phyloP scores from a whole-genome alignment of 2,888 invertebrate genomes.

The Yponomeuta sedellus region DNA sequence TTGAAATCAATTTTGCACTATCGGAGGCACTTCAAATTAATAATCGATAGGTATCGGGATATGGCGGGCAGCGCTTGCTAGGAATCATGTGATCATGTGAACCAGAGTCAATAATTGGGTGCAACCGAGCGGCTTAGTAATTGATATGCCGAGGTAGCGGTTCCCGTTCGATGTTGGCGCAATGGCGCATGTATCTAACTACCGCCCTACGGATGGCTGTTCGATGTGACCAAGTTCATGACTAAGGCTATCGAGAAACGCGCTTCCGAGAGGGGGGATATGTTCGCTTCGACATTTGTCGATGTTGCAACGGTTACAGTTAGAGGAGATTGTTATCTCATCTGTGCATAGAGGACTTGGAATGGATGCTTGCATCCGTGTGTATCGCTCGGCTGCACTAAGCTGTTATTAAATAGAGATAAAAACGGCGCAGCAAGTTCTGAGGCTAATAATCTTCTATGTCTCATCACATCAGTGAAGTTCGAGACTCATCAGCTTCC shows the following conservation, averaged over 20 bases:
- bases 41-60: slow-evolving; percentile 39
- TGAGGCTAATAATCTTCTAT: background rate
- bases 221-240: slow-evolving; percentile 11
- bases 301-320: slow-evolving; percentile 65
- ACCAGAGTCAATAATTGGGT: slow-evolving; percentile 68
- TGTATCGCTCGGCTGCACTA: slow-evolving; percentile 4
- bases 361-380: slow-evolving; percentile 7
- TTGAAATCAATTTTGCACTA: slow-evolving; percentile 4
- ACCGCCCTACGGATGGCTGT: slow-evolving; percentile 40
- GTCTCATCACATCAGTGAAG: slow-evolving; percentile 5
- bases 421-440: slow-evolving; percentile 6
- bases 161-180: slow-evolving; percentile 31
- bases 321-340: slow-evolving; percentile 50
- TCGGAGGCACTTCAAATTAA: slow-evolving; percentile 16
- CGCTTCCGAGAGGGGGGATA: slow-evolving; percentile 19
- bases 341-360: slow-evolving; percentile 27
- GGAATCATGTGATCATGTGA: slow-evolving; percentile 52
- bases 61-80: slow-evolving; percentile 41
- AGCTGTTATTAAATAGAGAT: slow-evolving; percentile 10
- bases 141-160: slow-evolving; percentile 70
- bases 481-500: background rate
- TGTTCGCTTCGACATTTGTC: slow-evolving; percentile 16
- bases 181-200: slow-evolving; percentile 42
- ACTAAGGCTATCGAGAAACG: slow-evolving; percentile 16
- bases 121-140: slow-evolving; percentile 67